Base-by-base conservation (phyloP, 2,113 vertebrate species). In the Suricata suricatta region DNA sequence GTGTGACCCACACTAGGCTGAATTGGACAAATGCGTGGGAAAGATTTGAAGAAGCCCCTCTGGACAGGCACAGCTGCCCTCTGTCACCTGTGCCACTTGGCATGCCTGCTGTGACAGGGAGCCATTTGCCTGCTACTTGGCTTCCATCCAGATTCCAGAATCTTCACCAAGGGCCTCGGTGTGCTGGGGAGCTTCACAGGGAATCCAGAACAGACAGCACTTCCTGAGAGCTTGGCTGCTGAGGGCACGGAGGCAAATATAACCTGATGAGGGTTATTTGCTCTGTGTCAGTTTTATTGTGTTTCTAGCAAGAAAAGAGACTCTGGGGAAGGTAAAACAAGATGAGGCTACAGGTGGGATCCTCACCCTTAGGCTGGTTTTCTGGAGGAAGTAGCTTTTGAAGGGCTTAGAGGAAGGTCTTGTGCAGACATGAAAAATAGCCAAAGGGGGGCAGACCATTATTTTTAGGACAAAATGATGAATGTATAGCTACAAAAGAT, bases 271-370 rank as follows among this genome's bases (percentile, higher is more conserved):
- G 47, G 47, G 80, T n/a, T 92, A 84, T 97, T 94, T 96, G 93
- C 44, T 96, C 52, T 72, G 57, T 95, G 74, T 90, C 50, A 77
- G 7, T 96, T 97, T 97, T 97, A 95, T 95, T 97, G 23, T 71
- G 47, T 89, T 95, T 96, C 77, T 77, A 89, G 86, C 54, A 90
- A 93, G 54, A 85, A 96, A 54, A 92, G 44, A 92, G 74, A 94
- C 82, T 25, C 50, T 57, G 29, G 19, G 80, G 77, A 85, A 52
- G 76, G 54, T 3, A 82, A 97, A 63, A 74, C 74, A 74, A 88
- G 64, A 88, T 64, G 64, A 96, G 52, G n/a, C 52, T 92, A 47
- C 76, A 86, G 71, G 44, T 76, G 74, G 31, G 7, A 9, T 77
- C 84, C 52, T 97, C 47, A 60, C 21, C n/a, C 60, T 96, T 77